Base-by-base conservation (phyloP, 1,140 invertebrate species). In the Drosophila kepulauana region DNA sequence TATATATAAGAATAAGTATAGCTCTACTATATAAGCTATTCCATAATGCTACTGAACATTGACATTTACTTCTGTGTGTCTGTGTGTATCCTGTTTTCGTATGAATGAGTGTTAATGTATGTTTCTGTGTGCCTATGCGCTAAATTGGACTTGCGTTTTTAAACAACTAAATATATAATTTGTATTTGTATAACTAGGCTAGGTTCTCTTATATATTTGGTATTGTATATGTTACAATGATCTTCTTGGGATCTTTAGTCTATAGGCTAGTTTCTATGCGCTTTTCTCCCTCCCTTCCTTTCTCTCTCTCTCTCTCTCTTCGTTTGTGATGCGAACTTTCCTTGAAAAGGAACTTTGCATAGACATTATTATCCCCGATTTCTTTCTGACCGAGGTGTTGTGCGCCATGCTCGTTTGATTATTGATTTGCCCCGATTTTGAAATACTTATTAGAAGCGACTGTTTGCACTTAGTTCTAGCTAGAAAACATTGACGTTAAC, bases 201-300 rank as follows among this genome's bases (percentile, higher is more conserved):
- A 84, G 46, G 59, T 69, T 66, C 52, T 77, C 81, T 84, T 85
- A 81, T 62, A 41, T 69, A 52, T 73, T 78, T 75, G 45, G 80
- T 87, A 87, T 88, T 87, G 84, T 87, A 84, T 87, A 87, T 87
- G 84, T 87, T 87, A 87, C 84, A 87, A 59, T 62, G 84, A 88
- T 84, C 84, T 72, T 54, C 64, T 63, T 38, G 69, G 72, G 78
- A 88, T 87, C 82, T 75, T 87, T 66, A 86, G 82, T 87, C 82
- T 82, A 82, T 82, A 63, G 79, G 72, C 76, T 79, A 86, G 68
- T 82, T 73, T 58, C 66, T 78, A 78, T 72, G 64, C 80, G 61
- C 57, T 75, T 65, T 56, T 43, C 33, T 28, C 6, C 35, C 35
- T 38, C 35, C 35, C 35, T 38, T 10, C 8, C 35, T 38, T 2